Conservation (phyloP, 2,888 invertebrate genomes). For the Callimorpha dominula region DNA sequence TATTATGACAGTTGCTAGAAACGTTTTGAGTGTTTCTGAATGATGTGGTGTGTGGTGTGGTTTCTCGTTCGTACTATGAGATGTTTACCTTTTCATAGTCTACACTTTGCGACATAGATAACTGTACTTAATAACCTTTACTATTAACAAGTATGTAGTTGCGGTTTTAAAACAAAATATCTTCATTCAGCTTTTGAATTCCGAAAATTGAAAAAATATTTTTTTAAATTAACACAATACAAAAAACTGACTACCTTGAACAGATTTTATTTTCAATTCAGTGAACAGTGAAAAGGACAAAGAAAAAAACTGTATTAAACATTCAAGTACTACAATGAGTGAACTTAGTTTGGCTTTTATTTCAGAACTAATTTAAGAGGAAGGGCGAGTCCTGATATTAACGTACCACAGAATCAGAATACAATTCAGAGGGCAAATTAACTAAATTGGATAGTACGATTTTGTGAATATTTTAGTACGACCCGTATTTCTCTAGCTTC, state of each 20-base stretch:
- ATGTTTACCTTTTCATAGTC: neutral
- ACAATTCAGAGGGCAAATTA: conserved; percentile 50
- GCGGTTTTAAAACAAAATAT: neutral
- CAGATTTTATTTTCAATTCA: conserved; percentile 7
- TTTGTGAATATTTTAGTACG: conserved; percentile 44
- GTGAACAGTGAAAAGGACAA: conserved; percentile 11
- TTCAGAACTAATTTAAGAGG: conserved; percentile 38
- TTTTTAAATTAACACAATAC: conserved; percentile 1
- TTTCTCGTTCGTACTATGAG: neutral
- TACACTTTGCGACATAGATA: neutral
- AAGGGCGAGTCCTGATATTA: conserved; percentile 43
- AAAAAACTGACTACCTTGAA: conserved; percentile 5
- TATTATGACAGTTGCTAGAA: neutral
- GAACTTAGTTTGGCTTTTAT: conserved; percentile 34
- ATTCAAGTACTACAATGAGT: conserved; percentile 41
- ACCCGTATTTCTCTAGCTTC: conserved; percentile 25
- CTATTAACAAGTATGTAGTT: too few species aligned
- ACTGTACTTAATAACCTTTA: too few species aligned
- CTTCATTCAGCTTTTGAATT: neutral
- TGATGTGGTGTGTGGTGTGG: neutral
- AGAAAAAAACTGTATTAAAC: conserved; percentile 25
- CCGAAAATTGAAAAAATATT: neutral
- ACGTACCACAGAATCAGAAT: conserved; percentile 48
- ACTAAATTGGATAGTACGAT: conserved; percentile 48
- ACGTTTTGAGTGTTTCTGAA: neutral